A percentile compares a stretch with the other conserved stretches of the same genome.
phyloP scores from a whole-genome alignment of 2,797 vertebrate genomes.

The Paramormyrops hopkinsi region DNA sequence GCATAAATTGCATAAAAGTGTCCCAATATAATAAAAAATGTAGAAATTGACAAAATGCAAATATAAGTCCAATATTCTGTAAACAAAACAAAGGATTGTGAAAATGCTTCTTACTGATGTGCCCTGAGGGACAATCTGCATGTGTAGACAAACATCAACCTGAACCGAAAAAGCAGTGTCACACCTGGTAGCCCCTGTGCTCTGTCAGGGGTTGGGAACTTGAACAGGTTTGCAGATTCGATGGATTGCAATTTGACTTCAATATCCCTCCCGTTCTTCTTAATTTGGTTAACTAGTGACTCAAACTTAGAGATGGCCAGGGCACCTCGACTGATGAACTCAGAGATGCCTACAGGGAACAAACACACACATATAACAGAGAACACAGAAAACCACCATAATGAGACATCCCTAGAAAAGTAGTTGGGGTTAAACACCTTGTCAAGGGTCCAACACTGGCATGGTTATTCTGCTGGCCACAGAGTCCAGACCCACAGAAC shows the following conservation, averaged over 20 bases:
- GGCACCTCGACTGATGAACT: slow-evolving; percentile 66
- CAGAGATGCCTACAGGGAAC: slow-evolving; percentile 63
- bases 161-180: background rate
- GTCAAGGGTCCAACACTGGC: background rate
- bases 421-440: background rate
- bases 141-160: background rate
- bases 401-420: background rate
- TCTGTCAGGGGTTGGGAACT: slow-evolving; percentile 53
- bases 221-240: slow-evolving; percentile 73
- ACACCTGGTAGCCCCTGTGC: slow-evolving; percentile 70
- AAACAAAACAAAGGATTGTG: background rate
- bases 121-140: background rate
- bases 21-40: background rate
- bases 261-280: slow-evolving; percentile 73
- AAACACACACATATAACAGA: background rate
- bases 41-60: background rate
- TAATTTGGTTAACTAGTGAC: slow-evolving; percentile 73
- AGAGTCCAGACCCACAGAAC: background rate
- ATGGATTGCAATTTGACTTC: slow-evolving; percentile 65
- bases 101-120: background rate
- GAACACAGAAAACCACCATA: background rate
- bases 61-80: background rate
- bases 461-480: background rate
- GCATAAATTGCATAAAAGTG: background rate
- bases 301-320: slow-evolving; percentile 74